phyloP scores from a whole-genome alignment of 1,140 invertebrate species.

The Ericerus pela region DNA sequence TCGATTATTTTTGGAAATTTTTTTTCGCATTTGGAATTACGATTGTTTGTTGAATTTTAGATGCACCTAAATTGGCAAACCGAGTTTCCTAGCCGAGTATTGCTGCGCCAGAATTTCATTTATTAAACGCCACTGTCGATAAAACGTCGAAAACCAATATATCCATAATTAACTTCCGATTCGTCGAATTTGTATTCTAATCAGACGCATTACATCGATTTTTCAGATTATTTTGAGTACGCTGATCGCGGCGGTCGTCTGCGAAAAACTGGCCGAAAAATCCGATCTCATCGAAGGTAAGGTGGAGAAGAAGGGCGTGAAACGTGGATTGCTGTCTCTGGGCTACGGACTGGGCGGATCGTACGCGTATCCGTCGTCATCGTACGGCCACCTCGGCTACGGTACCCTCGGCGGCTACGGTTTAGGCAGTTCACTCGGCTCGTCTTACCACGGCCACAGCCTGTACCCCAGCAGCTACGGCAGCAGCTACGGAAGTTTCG shows the following conservation, averaged over 20 bases:
- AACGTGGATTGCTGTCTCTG: constrained; percentile 3
- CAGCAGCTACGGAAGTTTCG: neutral
- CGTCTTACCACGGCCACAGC: neutral
- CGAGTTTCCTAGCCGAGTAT: too few relatives aligned
- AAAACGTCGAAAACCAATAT: too few relatives aligned
- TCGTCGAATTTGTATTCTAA: too few relatives aligned
- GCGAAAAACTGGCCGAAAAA: constrained; percentile 2
- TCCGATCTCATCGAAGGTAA: constrained; percentile 6
- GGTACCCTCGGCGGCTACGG: constrained; percentile 16
- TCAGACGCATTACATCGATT: too few relatives aligned
- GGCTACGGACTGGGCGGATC: constrained; percentile 9
- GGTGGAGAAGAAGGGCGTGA: neutral
- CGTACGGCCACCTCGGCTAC: constrained; percentile 11
- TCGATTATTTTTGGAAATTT: too few relatives aligned
- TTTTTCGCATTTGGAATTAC: too few relatives aligned
- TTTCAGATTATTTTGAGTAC: neutral
- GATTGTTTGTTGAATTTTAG: too few relatives aligned
- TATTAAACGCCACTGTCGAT: too few relatives aligned
- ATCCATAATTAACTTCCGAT: too few relatives aligned
- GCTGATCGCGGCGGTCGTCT: neutral
- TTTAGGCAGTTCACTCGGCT: constrained; percentile 1
- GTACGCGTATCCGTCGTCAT: neutral
- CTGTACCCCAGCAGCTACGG: neutral
- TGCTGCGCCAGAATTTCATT: too few relatives aligned
- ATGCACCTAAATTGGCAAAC: too few relatives aligned